These are phyloP conservation scores for Nyctibius grandis DNA, from an alignment of 2,797 vertebrate genomes.

Conservation along the genomic window DNA sequence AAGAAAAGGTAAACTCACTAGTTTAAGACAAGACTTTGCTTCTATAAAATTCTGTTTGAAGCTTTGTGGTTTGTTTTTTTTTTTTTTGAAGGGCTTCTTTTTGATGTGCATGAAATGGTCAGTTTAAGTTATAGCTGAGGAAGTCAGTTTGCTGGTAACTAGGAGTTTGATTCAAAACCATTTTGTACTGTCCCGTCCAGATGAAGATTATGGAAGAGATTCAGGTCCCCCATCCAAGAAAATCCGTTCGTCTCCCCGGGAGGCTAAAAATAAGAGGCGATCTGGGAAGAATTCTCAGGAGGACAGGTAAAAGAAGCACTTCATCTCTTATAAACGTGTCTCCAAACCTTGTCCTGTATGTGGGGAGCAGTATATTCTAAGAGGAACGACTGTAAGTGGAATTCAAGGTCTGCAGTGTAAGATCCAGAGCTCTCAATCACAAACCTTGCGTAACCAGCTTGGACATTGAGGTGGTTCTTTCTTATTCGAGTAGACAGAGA, in stretches of 20 bases:
- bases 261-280: constrained; percentile 91
- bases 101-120: not conserved
- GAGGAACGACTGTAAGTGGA: not conserved
- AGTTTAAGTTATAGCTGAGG: not conserved
- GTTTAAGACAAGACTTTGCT: not conserved
- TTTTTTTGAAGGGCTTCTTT: not conserved
- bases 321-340: accelerated
- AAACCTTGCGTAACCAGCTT: not conserved
- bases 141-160: constrained; percentile 1
- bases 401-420: not conserved
- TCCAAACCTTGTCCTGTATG: not conserved
- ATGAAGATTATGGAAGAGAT: constrained; percentile 91
- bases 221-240: constrained; percentile 90
- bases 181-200: constrained; percentile 64
- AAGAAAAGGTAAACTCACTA: not conserved
- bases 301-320: constrained; percentile 82
- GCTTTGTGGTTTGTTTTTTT: not conserved
- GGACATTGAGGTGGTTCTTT: not conserved
- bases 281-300: constrained; percentile 96
- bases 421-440: not conserved
- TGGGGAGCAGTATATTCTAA: not conserved
- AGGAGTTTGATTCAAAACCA: not conserved
- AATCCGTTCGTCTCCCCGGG: constrained; percentile 89
- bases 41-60: not conserved
- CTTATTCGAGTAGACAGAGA: not conserved